Percentiles rank a stretch among this genome's conserved stretches.
Conservation (phyloP, 2,113 vertebrate species). For the Coreoperca whiteheadi region DNA sequence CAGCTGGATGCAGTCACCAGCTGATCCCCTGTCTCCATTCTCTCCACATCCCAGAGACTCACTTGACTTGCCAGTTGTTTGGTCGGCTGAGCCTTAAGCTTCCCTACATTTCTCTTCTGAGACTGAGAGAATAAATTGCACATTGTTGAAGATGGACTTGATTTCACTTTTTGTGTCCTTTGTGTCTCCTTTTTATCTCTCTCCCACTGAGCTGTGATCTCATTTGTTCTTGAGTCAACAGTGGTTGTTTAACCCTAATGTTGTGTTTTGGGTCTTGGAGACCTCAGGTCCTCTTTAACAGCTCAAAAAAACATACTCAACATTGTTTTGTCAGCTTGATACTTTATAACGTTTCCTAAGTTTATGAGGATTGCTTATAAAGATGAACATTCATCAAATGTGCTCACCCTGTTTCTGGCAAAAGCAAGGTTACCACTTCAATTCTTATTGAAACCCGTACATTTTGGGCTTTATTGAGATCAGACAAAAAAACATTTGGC, state of each 20-base stretch:
- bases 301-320: not conserved
- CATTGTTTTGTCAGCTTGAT: not conserved
- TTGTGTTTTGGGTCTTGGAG: slow-evolving; percentile 1
- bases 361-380: not conserved
- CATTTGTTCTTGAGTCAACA: slow-evolving; percentile 24
- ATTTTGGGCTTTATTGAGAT: not conserved
- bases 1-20: not conserved
- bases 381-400: not conserved
- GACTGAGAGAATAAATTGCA: not conserved
- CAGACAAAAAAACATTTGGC: not conserved
- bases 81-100: not conserved
- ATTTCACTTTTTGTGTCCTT: not conserved
- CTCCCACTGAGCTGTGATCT: slow-evolving; percentile 17
- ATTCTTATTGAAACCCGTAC: not conserved
- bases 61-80: not conserved
- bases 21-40: not conserved
- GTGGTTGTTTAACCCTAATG: not conserved
- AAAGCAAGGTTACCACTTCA: not conserved
- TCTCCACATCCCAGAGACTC: not conserved
- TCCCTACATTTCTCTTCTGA: slow-evolving; percentile 2
- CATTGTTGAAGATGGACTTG: not conserved
- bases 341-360: too few species aligned
- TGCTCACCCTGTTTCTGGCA: not conserved
- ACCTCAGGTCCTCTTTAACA: not conserved
- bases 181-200: not conserved